Percentiles rank a stretch among this genome's conserved stretches.
phyloP scores from a whole-genome alignment of 1,140 invertebrate species.

The Trichogramma pretiosum region DNA sequence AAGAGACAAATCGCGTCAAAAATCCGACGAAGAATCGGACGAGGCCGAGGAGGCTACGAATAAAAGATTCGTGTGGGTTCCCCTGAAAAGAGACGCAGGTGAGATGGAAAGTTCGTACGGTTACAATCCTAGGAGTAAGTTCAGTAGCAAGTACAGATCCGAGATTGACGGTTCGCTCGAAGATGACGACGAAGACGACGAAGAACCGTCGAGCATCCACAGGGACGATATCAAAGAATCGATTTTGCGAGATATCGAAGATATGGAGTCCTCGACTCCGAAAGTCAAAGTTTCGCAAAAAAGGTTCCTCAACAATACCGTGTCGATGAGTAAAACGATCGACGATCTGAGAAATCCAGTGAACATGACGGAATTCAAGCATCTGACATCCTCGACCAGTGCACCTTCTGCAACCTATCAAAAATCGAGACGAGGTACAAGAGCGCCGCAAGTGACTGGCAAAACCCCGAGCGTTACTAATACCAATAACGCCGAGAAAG shows the following conservation, averaged over 20 bases:
- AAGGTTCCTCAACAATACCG: background rate
- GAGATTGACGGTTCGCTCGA: no score
- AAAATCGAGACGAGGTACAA: no score
- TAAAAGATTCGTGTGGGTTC: conserved; percentile 17
- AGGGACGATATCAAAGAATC: conserved; percentile 16
- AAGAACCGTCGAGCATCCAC: conserved; percentile 7
- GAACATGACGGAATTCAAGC: no score
- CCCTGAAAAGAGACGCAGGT: conserved; percentile 18
- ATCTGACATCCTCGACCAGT: no score
- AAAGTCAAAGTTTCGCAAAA: background rate
- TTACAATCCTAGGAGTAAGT: no score
- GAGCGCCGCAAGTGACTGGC: no score
- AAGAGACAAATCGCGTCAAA: conserved; percentile 4
- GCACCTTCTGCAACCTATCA: no score
- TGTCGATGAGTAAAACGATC: background rate
- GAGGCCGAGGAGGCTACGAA: conserved; percentile 6
- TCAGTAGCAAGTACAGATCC: conserved; percentile 26
- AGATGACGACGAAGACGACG: no score
- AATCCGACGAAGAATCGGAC: conserved; percentile 15
- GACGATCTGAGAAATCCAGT: background rate
- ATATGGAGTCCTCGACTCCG: background rate
- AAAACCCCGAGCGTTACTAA: no score
- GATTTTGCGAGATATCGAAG: conserved; percentile 6
- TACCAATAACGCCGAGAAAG: background rate
- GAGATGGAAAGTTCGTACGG: conserved; percentile 15